Evolutionary conservation across 2,797 vertebrate genomes (phyloP).

Genomic region (Phataginus tetradactyla): DNA sequence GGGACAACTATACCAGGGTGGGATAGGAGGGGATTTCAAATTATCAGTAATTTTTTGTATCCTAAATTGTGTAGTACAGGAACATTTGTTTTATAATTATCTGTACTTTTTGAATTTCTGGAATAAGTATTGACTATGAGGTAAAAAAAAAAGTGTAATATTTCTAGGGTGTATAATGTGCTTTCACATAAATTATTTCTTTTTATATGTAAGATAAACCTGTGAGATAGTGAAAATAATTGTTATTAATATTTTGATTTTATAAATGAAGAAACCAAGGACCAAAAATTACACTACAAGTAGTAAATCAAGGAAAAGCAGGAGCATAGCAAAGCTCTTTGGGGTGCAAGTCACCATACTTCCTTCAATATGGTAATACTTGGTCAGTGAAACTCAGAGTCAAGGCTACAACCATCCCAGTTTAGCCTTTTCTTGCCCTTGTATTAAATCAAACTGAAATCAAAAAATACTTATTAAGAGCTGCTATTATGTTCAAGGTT

Average conservation of each 20-base stretch:
- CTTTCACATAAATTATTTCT: background rate
- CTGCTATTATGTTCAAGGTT: background rate
- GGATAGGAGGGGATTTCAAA: background rate
- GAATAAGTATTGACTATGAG: background rate
- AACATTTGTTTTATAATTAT: background rate
- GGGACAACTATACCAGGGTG: background rate
- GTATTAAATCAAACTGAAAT: background rate
- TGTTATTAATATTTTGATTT: slow-evolving; percentile 32
- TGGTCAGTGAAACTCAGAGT: background rate
- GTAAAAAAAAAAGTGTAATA: background rate
- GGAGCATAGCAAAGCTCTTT: background rate
- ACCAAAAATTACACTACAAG: background rate
- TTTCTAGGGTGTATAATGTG: background rate
- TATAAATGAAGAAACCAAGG: background rate
- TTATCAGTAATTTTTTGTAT: background rate
- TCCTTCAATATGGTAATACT: background rate
- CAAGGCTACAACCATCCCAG: background rate
- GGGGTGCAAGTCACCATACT: background rate
- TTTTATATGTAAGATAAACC: background rate
- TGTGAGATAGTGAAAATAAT: background rate
- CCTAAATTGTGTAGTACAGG: background rate
- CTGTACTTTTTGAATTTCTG: background rate
- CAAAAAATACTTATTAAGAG: background rate
- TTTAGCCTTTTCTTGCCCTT: background rate
- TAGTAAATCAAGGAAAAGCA: background rate